phyloP scores from a whole-genome alignment of 2,113 vertebrate genomes.

The Marcusenius ussheri region DNA sequence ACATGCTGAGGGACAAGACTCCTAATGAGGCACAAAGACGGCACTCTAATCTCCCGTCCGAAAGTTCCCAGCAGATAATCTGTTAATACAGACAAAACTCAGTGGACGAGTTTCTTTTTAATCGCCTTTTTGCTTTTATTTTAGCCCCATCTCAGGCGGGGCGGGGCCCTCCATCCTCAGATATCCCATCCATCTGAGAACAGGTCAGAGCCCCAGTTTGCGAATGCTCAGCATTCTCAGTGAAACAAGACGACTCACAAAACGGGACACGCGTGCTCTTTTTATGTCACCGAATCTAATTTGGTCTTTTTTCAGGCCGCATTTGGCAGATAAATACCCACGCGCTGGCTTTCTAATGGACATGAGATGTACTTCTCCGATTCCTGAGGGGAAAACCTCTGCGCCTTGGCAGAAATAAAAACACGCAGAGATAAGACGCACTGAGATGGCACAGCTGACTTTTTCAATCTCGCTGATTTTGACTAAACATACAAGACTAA shows the following conservation, averaged over 20 bases:
- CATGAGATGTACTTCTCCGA: neutral
- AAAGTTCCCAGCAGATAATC: constrained; percentile 12
- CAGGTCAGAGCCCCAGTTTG: neutral
- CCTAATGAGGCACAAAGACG: neutral
- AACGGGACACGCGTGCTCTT: neutral
- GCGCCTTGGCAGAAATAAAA: neutral
- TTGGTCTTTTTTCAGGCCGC: neutral
- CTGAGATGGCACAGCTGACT: neutral
- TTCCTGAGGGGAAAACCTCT: neutral
- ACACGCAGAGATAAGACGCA: neutral
- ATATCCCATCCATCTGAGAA: neutral
- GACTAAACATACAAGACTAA: constrained; percentile 17
- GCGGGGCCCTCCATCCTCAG: neutral
- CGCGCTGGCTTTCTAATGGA: neutral
- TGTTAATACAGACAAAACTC: neutral
- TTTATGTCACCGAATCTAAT: neutral
- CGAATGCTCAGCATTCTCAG: neutral
- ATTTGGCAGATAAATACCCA: neutral
- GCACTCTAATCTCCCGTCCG: neutral
- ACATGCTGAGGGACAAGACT: neutral
- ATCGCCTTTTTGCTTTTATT: neutral
- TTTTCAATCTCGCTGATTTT: constrained; percentile 6
- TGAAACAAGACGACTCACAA: neutral
- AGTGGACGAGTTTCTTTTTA: neutral
- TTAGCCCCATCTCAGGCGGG: neutral